Percentiles rank a stretch among this genome's conserved stretches.
phyloP scores from a whole-genome alignment of 2,797 vertebrate species.

The Phoxinus dragarum region DNA sequence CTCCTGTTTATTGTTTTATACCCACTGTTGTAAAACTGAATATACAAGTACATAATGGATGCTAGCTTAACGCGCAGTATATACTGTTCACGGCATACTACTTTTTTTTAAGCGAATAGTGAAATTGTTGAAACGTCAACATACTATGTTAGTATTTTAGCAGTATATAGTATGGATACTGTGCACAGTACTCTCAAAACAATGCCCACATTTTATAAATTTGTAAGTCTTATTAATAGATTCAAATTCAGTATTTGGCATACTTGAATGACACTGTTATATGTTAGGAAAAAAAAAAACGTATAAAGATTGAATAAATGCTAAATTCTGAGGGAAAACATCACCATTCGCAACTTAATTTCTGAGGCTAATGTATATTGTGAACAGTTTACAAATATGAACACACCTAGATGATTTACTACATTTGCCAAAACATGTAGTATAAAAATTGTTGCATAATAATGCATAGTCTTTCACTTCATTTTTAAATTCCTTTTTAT shows the following conservation, averaged over 20 bases:
- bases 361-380: background rate
- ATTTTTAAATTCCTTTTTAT: background rate
- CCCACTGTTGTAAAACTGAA: background rate
- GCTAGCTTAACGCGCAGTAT: background rate
- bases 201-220: background rate
- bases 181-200: background rate
- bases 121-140: background rate
- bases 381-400: background rate
- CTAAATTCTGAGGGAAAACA: background rate
- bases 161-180: background rate
- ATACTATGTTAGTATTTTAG: background rate
- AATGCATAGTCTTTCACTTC: background rate
- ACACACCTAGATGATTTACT: background rate
- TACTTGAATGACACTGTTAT: background rate
- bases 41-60: background rate
- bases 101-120: background rate
- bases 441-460: background rate
- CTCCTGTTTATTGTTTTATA: background rate
- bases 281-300: background rate
- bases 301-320: background rate
- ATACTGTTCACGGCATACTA: background rate
- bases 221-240: background rate
- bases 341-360: background rate
- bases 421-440: background rate
- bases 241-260: background rate